Percentiles rank a stretch among this genome's conserved stretches.
phyloP scores from a whole-genome alignment of 2,113 vertebrate species.

The Eira barbara region DNA sequence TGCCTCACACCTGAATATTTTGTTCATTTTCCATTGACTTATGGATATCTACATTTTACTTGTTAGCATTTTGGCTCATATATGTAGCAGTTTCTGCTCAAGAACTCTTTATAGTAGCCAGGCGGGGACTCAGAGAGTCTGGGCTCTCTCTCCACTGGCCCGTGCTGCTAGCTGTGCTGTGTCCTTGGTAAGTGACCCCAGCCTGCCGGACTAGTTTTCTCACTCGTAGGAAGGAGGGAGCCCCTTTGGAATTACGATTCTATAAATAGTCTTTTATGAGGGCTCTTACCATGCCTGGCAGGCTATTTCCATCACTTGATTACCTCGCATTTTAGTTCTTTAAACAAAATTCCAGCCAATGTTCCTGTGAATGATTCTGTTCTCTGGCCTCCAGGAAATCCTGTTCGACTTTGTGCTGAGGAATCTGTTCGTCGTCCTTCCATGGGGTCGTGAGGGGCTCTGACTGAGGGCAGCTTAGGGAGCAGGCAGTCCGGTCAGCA shows the following conservation, averaged over 20 bases:
- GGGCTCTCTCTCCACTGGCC: not conserved
- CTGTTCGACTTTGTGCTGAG: not conserved
- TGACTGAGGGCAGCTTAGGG: not conserved
- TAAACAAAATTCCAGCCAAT: not conserved
- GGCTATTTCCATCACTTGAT: not conserved
- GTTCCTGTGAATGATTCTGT: not conserved
- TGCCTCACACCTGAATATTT: not conserved
- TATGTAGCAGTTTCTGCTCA: not conserved
- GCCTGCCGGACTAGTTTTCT: not conserved
- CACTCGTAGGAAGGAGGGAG: not conserved
- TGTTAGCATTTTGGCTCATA: not conserved
- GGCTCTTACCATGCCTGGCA: not conserved
- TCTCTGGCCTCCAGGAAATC: not conserved
- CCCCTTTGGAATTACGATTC: not conserved
- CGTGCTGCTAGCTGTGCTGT: rapidly evolving
- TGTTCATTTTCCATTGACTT: not conserved
- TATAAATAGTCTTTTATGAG: not conserved
- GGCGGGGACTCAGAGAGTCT: rapidly evolving
- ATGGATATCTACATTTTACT: not conserved
- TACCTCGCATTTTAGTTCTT: not conserved
- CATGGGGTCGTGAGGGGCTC: not conserved
- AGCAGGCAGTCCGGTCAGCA: not conserved
- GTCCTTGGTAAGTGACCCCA: not conserved
- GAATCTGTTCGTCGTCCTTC: too few relatives aligned
- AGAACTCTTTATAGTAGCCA: not conserved